Conservation (phyloP, 2,113 vertebrate species). For the Cryptotis parvus region DNA sequence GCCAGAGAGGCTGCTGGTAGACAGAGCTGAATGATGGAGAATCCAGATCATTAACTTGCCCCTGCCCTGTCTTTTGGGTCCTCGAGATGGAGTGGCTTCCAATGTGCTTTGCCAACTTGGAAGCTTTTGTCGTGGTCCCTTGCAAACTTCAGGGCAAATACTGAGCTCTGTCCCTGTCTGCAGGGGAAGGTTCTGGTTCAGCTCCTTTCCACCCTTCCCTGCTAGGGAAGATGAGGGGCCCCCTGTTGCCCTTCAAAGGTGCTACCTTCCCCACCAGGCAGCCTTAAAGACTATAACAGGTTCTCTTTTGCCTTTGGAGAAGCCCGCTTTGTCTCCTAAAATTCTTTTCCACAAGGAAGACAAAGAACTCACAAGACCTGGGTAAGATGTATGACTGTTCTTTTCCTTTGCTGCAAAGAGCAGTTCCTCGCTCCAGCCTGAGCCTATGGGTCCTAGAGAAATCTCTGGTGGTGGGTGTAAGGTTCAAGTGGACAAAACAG, state of each 20-base stretch:
- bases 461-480: no score
- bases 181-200: constrained; percentile 1
- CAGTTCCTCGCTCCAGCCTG: no score
- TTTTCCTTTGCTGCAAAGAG: no score
- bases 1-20: neutral
- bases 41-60: neutral
- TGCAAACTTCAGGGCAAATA: constrained; percentile 30
- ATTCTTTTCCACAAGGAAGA: no score
- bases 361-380: no score
- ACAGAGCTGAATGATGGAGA: neutral
- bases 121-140: constrained; percentile 64
- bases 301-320: no score
- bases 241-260: neutral
- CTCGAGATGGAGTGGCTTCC: constrained; percentile 22
- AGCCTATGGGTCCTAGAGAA: no score
- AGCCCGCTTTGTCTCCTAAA: no score
- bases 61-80: constrained; percentile 6
- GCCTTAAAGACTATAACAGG: no score
- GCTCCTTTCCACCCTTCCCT: neutral
- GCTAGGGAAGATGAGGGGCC: neutral
- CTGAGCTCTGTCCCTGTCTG: constrained; percentile 28
- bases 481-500: no score
- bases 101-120: constrained; percentile 59
- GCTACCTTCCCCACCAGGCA: neutral
- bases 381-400: no score